These are phyloP conservation scores for chimpanzee (Pan troglodytes) DNA, from an alignment of 2,113 vertebrate species.

Conservation along the genomic window DNA sequence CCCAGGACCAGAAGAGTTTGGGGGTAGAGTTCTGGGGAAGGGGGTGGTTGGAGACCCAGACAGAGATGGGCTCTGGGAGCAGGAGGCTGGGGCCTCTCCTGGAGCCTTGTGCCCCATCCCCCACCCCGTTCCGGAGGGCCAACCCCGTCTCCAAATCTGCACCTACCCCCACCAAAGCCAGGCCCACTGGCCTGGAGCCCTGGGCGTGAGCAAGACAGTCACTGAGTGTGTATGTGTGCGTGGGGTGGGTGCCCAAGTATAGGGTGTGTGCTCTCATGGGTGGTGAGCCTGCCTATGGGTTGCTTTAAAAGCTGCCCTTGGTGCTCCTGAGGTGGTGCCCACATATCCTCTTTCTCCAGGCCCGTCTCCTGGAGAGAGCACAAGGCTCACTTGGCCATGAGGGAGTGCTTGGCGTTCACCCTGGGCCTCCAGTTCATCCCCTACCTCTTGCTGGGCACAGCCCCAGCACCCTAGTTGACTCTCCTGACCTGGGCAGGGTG, in stretches of 20 bases:
- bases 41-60: neutral
- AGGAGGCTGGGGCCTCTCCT: neutral
- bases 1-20: neutral
- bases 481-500: fast-evolving
- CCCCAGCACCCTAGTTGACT: fast-evolving
- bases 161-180: neutral
- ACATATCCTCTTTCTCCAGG: neutral
- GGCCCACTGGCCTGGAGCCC: fast-evolving
- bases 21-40: neutral
- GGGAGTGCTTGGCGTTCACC: fast-evolving
- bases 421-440: neutral
- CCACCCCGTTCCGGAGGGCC: neutral
- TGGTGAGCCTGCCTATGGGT: fast-evolving
- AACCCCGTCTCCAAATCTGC: no score
- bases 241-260: no score
- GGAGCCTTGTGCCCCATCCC: neutral
- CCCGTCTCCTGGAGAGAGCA: neutral
- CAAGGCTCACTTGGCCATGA: fast-evolving
- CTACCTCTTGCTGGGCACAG: fast-evolving
- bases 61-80: fast-evolving
- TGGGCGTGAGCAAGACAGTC: neutral
- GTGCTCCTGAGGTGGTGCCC: fast-evolving
- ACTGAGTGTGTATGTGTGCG: neutral
- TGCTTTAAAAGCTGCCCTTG: neutral
- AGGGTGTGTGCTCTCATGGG: neutral